Evolutionary conservation across 2,888 invertebrate species (phyloP), one percentile per base, ranked within the genome.

Genomic region (Leptinotarsa juncta): DNA sequence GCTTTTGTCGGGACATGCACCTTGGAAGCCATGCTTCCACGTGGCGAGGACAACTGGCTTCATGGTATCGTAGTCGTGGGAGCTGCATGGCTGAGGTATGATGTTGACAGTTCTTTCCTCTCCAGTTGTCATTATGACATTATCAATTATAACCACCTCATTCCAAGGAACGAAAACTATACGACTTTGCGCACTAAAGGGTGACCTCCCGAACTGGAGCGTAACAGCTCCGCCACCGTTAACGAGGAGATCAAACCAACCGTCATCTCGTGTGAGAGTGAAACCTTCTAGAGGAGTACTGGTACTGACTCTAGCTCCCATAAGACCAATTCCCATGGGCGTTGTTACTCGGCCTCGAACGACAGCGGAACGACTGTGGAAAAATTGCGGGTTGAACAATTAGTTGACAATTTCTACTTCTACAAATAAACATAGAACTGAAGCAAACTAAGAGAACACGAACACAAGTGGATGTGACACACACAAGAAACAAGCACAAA

Each of bases 221-320:
- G 96, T 97, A 3, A 99, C 96, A 1, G 97, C 97, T 0, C 98
- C 98, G 1, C 99, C 99, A n/a, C 99, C 99, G 88, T 99, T 99
- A 18, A 99, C 98, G 85, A 99, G 91, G 69, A 99, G 91, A 89
- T 99, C 99, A 89, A 99, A 99, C 96, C 96, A 96, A 68, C 97
- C 97, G 83, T 96, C 96, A 81, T 96, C 96, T 75, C 96, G 90
- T 3, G 97, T 97, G 74, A 97, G 88, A 0, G 99, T 99, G 89
- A 97, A 98, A 16, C 99, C 99, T 90, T 97, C 98, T 67, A 96
- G 90, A n/a, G 97, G 95, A 4, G 96, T 96, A 73, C 95, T 95
- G 62, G 98, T 97, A 78, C 96, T 96, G 4, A 99, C 98, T 80
- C 98, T 92, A 12, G 98, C 98, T 50, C 99, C 99, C 87, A 97